Base-by-base conservation (phyloP, 2,888 invertebrate species). In the Netelia virgata region DNA sequence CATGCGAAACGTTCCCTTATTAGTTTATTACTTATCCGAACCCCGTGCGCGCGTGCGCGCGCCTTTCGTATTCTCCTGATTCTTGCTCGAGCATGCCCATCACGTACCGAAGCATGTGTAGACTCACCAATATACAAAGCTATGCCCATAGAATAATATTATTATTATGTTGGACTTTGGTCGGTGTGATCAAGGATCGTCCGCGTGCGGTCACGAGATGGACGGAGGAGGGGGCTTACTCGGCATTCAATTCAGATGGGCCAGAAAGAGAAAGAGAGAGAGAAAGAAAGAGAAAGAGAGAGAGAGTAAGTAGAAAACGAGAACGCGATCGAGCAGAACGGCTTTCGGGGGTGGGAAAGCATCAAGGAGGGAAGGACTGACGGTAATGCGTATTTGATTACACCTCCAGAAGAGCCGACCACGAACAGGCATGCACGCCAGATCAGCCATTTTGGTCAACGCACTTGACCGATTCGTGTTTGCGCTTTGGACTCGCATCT, bases 371-470 rank as follows among this genome's bases (percentile, higher is more conserved):
- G 79, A 85, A 84, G 88, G 78, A 86, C 87, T 86, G 86, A 87
- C 84, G 89, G 90, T 92, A 92, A 92, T 92, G 91, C 85, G 90
- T 91, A 92, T 92, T 92, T 92, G 92, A 92, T 92, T 92, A 92
- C 90, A 88, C 87, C 89, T 87, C 82, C 86, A 74, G 80, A 86
- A 87, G 74, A 74, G 75, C 74, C 72, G 72, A 82, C 85, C 82
- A 68, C 82, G 70, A 61, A 14, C 59, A 64, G 47, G 36, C 50
- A 66, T 61, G 76, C 82, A 70, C 80, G 75, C 61, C 85, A 82
- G 82, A 81, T 80, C 90, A 81, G 88, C 88, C 91, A 90, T 90
- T 89, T 90, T 89, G 87, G 88, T 82, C 80, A 87, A 88, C 86
- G 73, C 72, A 79, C 83, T 69, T 70, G 75, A 80, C 75, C 64